A percentile compares a stretch with the other conserved stretches of the same genome.
Evolutionary conservation across 2,113 vertebrate genomes (phyloP).

Genomic region (Equus przewalskii): DNA sequence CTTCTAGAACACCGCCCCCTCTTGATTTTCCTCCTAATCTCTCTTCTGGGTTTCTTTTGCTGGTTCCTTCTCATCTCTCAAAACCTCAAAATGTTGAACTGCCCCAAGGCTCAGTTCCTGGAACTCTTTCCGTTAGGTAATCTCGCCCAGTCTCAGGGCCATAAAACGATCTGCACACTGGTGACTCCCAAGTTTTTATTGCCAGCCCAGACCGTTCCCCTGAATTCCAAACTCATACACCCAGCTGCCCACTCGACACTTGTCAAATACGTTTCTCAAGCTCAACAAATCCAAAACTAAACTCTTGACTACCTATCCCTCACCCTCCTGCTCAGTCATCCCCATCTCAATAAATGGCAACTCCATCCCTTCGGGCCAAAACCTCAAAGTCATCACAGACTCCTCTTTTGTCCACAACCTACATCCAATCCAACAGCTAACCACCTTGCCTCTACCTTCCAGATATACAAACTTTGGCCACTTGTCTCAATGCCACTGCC

Average conservation of each 20-base stretch:
- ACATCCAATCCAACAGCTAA: background rate
- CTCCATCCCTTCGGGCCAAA: background rate
- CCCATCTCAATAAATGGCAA: constrained; percentile 1
- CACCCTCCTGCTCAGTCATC: background rate
- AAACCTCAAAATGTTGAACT: background rate
- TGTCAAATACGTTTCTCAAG: constrained; percentile 47
- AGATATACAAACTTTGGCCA: background rate
- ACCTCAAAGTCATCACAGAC: background rate
- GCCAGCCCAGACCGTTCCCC: background rate
- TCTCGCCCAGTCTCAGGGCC: background rate
- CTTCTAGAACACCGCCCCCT: background rate
- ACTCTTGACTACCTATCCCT: background rate
- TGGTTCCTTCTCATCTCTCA: constrained; percentile 35
- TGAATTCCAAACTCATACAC: constrained; percentile 36
- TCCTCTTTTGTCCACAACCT: background rate
- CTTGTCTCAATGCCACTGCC: background rate
- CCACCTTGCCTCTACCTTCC: background rate
- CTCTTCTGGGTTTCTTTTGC: background rate
- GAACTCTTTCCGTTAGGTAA: background rate
- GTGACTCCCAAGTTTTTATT: constrained; percentile 22
- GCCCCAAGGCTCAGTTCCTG: background rate
- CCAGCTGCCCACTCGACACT: background rate
- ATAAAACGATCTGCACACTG: background rate
- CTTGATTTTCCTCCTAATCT: background rate
- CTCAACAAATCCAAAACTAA: constrained; percentile 18